phyloP scores from a whole-genome alignment of 2,888 invertebrate genomes.

The Gymnosoma rotundatum region DNA sequence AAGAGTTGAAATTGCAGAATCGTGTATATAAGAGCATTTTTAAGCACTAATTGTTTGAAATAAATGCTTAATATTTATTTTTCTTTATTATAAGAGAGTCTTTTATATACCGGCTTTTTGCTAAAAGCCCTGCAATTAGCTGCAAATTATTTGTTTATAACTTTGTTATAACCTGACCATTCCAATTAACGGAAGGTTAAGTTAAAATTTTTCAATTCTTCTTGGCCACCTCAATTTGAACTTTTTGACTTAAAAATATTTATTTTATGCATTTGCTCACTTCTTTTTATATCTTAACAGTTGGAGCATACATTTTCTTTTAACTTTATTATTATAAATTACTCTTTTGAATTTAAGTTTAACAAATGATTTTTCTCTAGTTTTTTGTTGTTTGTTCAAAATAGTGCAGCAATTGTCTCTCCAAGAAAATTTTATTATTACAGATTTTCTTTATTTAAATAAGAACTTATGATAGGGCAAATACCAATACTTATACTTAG shows the following conservation, averaged over 20 bases:
- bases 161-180: neutral
- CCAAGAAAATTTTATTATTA: constrained; percentile 27
- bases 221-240: neutral
- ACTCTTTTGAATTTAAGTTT: constrained; percentile 45
- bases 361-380: constrained; percentile 29
- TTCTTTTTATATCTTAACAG: constrained; percentile 33
- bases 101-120: constrained; percentile 12
- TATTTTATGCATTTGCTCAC: constrained; percentile 10
- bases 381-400: neutral
- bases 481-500: constrained; percentile 21
- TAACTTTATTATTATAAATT: constrained; percentile 48
- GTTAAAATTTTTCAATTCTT: neutral
- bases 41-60: too few relatives aligned
- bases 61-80: too few relatives aligned
- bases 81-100: too few relatives aligned
- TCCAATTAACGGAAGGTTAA: neutral
- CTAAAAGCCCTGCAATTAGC: neutral
- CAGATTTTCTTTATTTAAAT: constrained; percentile 33
- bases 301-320: constrained; percentile 7
- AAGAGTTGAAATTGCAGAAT: too few relatives aligned
- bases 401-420: constrained; percentile 58
- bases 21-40: too few relatives aligned
- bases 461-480: constrained; percentile 43
- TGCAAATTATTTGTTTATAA: neutral
- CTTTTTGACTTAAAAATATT: constrained; percentile 6